Base-by-base conservation (phyloP, 2,888 invertebrate genomes). In the Drosophila histrio region DNA sequence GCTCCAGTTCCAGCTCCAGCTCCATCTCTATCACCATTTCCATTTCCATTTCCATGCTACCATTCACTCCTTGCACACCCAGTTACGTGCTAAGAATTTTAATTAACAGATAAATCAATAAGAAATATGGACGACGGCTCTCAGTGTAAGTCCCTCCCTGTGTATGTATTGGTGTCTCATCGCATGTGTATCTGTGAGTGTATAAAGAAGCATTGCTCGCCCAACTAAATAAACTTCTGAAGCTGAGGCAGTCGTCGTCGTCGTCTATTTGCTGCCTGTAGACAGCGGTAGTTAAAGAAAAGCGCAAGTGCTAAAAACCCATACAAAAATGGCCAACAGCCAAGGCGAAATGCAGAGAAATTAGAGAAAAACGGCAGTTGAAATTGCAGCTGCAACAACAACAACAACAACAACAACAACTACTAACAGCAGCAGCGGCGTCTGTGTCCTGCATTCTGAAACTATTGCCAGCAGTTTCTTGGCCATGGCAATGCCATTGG, bases 41-140 rank as follows among this genome's bases (percentile, higher is more conserved):
- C 34, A 59, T 41, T 39, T 9, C 54, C 60, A 39, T 54, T 32
- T 56, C 38, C 56, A 46, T 38, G 22, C 21, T 34, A 22, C 46
- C 39, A 49, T 63, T 34, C 47, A 36, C 49, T 60, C 24, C 26
- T 49, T 56, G 36, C 61, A 77, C 77, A 84, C 71, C 86, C 78
- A 50, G 79, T 65, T 89, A 89, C 84, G 88, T 84, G 84, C 84
- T 89, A 89, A 85, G 84, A 84, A 89, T 84, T 84, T 84, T 84
- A 84, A 89, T 84, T 84, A 84, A 89, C 89, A 84, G 89, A 84
- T 84, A 84, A 84, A 84, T 84, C 84, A 84, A 84, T 89, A 84
- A 84, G 84, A 84, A 89, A 84, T 84, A 84, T 89, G 88, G 84
- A 86, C 89, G 86, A 84, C 77, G 88, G 70, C 84, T 84, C 87